Percentiles rank a stretch among this genome's conserved stretches.
These are phyloP conservation scores for Brenthis daphne DNA, from an alignment of 2,888 invertebrate species.

Conservation along the genomic window DNA sequence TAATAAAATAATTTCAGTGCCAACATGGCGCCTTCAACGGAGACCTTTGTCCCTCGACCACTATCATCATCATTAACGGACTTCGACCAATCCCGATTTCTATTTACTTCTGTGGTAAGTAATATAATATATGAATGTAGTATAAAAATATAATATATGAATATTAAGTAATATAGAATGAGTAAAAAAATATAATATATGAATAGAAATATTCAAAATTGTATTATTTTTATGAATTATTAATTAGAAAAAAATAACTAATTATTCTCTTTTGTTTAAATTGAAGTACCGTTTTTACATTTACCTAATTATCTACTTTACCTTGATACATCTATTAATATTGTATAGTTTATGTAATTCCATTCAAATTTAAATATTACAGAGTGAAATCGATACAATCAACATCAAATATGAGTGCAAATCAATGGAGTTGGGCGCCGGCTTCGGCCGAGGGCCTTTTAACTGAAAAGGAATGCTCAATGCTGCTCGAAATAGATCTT, in stretches of 20 bases:
- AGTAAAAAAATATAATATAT: not conserved
- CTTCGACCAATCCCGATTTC: conserved; percentile 55
- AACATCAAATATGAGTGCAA: conserved; percentile 66
- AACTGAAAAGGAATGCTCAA: conserved; percentile 71
- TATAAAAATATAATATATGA: too few relatives aligned
- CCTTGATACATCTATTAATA: too few relatives aligned
- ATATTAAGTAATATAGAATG: not conserved
- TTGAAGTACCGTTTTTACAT: too few relatives aligned
- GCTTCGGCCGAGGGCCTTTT: conserved; percentile 77
- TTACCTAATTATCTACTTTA: too few relatives aligned
- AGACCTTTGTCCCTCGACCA: conserved; percentile 85
- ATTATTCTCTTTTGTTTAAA: too few relatives aligned
- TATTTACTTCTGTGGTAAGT: conserved; percentile 64
- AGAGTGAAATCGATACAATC: conserved; percentile 50
- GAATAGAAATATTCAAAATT: too few relatives aligned
- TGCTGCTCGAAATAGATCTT: conserved; percentile 76
- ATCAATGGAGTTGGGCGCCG: conserved; percentile 66
- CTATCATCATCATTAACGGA: conserved; percentile 70
- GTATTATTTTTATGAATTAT: too few relatives aligned
- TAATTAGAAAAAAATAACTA: too few relatives aligned
- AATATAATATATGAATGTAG: not conserved
- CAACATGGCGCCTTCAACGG: conserved; percentile 89
- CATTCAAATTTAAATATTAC: conserved; percentile 47
- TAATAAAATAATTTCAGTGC: conserved; percentile 83
- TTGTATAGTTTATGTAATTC: not conserved